A percentile compares a stretch with the other conserved stretches of the same genome.
Evolutionary conservation across 2,888 invertebrate species (phyloP).

Genomic region (Lathronympha strigana): DNA sequence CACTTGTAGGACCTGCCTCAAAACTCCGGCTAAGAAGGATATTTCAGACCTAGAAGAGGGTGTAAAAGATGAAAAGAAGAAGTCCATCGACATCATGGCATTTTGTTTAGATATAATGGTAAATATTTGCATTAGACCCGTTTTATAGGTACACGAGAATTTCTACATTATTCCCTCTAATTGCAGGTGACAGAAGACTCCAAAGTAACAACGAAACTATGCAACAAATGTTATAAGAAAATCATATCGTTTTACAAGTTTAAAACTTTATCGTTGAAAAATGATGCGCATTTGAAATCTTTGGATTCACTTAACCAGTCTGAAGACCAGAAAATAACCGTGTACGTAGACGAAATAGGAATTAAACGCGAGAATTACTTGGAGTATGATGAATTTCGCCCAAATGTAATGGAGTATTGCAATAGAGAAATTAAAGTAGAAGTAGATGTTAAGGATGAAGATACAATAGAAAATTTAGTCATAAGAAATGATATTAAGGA

Average conservation of each 20-base stretch:
- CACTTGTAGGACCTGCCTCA: conserved; percentile 65
- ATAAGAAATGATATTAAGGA: conserved; percentile 21
- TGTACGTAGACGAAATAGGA: conserved; percentile 37
- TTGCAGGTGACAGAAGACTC: conserved; percentile 59
- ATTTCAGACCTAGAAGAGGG: conserved; percentile 52
- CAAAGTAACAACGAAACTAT: conserved; percentile 62
- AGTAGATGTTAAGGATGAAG: conserved; percentile 14
- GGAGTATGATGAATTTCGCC: conserved; percentile 30
- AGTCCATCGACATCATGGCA: conserved; percentile 57
- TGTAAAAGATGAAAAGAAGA: conserved; percentile 49
- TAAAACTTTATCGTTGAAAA: conserved; percentile 64
- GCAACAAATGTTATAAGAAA: conserved; percentile 66
- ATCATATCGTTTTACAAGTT: conserved; percentile 64
- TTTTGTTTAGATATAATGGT: conserved; percentile 71
- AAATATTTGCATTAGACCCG: conserved; percentile 43
- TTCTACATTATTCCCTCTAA: background rate
- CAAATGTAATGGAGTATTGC: conserved; percentile 32
- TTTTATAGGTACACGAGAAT: background rate
- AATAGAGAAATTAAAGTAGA: conserved; percentile 46
- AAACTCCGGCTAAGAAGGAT: conserved; percentile 53
- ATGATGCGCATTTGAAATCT: conserved; percentile 58
- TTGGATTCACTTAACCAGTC: conserved; percentile 38
- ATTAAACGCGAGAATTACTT: conserved; percentile 42
- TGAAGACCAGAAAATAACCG: conserved; percentile 49
- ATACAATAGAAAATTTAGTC: background rate